Percentiles rank a stretch among this genome's conserved stretches.
Evolutionary conservation across 2,888 invertebrate species (phyloP).

Genomic region (Melinopterus prodromus): DNA sequence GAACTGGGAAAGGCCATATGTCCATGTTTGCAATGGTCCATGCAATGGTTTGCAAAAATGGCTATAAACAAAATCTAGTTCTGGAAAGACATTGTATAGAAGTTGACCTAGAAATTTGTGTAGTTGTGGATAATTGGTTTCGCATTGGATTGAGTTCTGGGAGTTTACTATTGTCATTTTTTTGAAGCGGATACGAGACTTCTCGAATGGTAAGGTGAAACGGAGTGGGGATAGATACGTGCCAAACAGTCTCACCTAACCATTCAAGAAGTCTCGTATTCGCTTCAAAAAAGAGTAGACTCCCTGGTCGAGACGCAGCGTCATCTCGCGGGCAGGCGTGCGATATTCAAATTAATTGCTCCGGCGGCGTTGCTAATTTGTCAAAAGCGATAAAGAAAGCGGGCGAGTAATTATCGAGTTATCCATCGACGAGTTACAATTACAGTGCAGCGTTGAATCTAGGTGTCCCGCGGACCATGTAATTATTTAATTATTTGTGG

Average conservation of each 20-base stretch:
- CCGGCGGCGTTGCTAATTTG: background rate
- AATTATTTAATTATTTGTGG: constrained; percentile 4
- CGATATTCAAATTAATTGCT: background rate
- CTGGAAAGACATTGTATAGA: too few species aligned
- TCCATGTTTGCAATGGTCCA: too few species aligned
- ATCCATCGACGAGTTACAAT: constrained; percentile 4
- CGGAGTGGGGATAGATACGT: too few species aligned
- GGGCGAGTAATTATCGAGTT: background rate
- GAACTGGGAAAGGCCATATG: background rate
- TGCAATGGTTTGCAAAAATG: too few species aligned
- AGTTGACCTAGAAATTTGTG: background rate
- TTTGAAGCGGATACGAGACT: too few species aligned
- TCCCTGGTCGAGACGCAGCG: background rate
- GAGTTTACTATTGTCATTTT: too few species aligned
- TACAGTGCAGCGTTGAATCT: background rate
- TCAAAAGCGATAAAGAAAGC: constrained; percentile 4
- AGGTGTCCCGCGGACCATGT: constrained; percentile 4
- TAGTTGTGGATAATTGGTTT: background rate
- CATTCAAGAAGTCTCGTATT: too few species aligned
- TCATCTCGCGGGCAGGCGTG: background rate
- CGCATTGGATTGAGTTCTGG: background rate
- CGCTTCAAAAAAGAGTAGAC: too few species aligned
- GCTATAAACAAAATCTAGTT: too few species aligned
- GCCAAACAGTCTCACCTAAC: too few species aligned
- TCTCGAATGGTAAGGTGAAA: too few species aligned